phyloP scores from a whole-genome alignment of 2,888 invertebrate genomes.

The Ophion ellenae region DNA sequence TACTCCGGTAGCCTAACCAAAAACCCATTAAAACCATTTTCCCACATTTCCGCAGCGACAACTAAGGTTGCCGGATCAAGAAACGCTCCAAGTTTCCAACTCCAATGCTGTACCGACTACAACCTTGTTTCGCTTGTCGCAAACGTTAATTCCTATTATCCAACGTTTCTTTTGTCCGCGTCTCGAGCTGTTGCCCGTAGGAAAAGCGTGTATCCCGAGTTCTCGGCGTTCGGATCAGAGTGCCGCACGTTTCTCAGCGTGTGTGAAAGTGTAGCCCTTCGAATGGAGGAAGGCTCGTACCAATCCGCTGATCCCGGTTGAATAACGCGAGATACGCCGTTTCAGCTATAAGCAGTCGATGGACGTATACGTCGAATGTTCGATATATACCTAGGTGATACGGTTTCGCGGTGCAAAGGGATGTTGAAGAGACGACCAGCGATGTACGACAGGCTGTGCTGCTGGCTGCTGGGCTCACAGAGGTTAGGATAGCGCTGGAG shows the following conservation, averaged over 20 bases:
- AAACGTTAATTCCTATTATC: not conserved
- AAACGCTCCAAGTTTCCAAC: not conserved
- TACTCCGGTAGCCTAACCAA: no score
- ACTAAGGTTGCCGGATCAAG: not conserved
- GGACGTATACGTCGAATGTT: conserved; percentile 1
- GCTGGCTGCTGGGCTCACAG: conserved; percentile 53
- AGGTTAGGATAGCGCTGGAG: conserved; percentile 62
- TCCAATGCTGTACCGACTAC: not conserved
- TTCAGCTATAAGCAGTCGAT: not conserved
- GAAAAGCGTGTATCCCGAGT: not conserved
- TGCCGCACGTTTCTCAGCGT: no score
- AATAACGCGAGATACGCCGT: conserved; percentile 22
- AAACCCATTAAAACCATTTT: no score
- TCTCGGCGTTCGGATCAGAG: not conserved
- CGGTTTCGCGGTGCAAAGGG: conserved; percentile 59
- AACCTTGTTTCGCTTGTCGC: not conserved
- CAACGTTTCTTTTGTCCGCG: conserved; percentile 11
- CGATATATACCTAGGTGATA: not conserved
- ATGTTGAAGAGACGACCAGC: conserved; percentile 61
- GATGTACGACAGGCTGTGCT: conserved; percentile 64
- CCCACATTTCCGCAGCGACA: no score
- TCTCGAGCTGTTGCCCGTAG: not conserved
- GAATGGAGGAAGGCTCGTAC: no score
- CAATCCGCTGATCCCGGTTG: no score
- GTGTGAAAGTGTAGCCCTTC: no score